These are phyloP conservation scores for Petrocephalus zakoni DNA, from an alignment of 2,113 vertebrate genomes.

Conservation along the genomic window DNA sequence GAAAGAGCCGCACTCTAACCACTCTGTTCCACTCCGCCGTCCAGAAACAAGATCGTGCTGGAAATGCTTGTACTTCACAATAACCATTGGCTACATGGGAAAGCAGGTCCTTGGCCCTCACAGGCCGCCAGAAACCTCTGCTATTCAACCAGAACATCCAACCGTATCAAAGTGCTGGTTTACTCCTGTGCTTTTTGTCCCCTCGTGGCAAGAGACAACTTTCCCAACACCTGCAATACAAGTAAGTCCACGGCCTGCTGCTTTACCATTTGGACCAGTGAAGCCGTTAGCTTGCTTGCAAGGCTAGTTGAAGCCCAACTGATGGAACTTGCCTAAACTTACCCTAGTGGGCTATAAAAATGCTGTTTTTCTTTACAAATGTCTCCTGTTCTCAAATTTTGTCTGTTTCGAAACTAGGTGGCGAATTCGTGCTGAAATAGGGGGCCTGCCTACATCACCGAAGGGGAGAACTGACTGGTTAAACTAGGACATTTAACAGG, in stretches of 20 bases:
- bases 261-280: background rate
- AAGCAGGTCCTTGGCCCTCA: background rate
- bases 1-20: background rate
- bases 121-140: background rate
- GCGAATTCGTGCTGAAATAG: background rate
- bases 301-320: no score
- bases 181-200: background rate
- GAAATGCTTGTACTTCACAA: background rate
- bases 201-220: background rate
- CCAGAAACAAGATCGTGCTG: background rate
- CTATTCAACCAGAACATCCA: background rate
- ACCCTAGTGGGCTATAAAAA: background rate
- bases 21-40: background rate
- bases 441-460: background rate
- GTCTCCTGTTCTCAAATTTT: background rate
- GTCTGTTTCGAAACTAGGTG: background rate
- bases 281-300: no score
- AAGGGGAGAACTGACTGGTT: background rate
- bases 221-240: background rate
- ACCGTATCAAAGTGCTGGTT: background rate
- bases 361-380: background rate
- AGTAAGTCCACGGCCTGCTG: background rate
- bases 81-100: background rate
- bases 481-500: background rate
- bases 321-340: background rate